phyloP scores from a whole-genome alignment of 2,888 invertebrate species.

The Pasiphila rectangulata region DNA sequence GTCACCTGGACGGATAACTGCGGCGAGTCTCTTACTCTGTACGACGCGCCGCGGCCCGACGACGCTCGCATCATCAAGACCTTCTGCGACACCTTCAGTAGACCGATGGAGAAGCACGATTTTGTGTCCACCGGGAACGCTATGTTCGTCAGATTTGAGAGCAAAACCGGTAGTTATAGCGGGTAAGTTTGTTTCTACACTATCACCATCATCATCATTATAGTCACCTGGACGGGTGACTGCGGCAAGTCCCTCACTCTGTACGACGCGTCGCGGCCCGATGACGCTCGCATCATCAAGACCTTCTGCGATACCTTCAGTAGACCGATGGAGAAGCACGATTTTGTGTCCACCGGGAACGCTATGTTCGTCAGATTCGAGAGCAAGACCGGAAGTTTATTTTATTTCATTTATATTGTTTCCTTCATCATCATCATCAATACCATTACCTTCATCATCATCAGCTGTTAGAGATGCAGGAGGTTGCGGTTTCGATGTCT shows the following conservation, averaged over 20 bases:
- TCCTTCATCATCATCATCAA: no score
- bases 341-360: constrained; percentile 93
- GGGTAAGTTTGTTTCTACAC: constrained; percentile 80
- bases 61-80: constrained; percentile 95
- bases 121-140: constrained; percentile 94
- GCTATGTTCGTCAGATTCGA: constrained; percentile 93
- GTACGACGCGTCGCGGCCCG: constrained; percentile 93
- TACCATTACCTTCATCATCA: constrained; percentile 89
- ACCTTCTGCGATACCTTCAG: constrained; percentile 97
- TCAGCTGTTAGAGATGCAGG: no score
- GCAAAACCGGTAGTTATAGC: constrained; percentile 95
- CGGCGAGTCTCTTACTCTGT: constrained; percentile 93
- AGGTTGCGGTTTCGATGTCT: no score
- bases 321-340: constrained; percentile 95
- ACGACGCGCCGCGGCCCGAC: constrained; percentile 93
- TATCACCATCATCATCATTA: no score
- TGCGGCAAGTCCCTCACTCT: constrained; percentile 94
- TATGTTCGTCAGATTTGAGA: constrained; percentile 93
- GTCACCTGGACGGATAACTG: constrained; percentile 93
- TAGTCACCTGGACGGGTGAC: constrained; percentile 91
- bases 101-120: constrained; percentile 95
- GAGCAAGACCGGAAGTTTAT: constrained; percentile 95
- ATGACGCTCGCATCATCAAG: constrained; percentile 94
- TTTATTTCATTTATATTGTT: constrained; percentile 82
- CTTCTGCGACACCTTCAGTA: constrained; percentile 95